Percentiles rank a stretch among this genome's conserved stretches.
Evolutionary conservation across 2,797 vertebrate species (phyloP).

Genomic region (Scolopax rusticola): DNA sequence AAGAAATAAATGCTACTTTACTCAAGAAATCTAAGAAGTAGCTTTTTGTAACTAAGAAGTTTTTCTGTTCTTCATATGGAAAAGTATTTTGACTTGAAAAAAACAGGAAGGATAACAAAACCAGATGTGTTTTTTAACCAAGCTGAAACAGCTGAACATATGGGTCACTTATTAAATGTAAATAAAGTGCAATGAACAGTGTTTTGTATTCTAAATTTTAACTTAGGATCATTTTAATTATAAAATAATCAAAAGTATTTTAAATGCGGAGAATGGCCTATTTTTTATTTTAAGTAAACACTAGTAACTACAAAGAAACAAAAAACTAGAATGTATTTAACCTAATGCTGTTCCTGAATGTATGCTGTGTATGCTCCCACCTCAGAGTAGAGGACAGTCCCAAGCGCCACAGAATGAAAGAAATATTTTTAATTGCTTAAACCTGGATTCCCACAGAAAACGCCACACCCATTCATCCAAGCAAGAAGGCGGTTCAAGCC

Average conservation of each 20-base stretch:
- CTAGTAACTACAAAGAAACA: neutral
- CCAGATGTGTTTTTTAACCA: slow-evolving; percentile 5
- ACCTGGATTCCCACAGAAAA: neutral
- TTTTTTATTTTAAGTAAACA: neutral
- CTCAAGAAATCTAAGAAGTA: neutral
- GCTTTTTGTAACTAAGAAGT: neutral
- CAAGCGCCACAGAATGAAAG: neutral
- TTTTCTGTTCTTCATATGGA: neutral
- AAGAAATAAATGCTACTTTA: neutral
- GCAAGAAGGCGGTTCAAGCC: neutral
- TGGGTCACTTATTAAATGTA: neutral
- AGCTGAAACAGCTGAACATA: neutral
- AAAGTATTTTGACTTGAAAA: slow-evolving; percentile 23
- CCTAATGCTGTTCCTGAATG: neutral
- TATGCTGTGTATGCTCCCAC: neutral
- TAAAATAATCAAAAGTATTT: neutral
- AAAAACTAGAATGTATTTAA: neutral
- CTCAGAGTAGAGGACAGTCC: neutral
- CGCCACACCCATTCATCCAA: accelerated
- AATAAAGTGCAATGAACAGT: neutral
- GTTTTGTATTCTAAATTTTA: neutral
- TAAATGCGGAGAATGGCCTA: neutral
- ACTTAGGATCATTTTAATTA: neutral
- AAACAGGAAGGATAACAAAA: slow-evolving; percentile 43
- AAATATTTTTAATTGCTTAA: neutral